Percentiles rank a stretch among this genome's conserved stretches.
phyloP scores from a whole-genome alignment of 2,113 vertebrate species.

The Leptobrachium leishanense region DNA sequence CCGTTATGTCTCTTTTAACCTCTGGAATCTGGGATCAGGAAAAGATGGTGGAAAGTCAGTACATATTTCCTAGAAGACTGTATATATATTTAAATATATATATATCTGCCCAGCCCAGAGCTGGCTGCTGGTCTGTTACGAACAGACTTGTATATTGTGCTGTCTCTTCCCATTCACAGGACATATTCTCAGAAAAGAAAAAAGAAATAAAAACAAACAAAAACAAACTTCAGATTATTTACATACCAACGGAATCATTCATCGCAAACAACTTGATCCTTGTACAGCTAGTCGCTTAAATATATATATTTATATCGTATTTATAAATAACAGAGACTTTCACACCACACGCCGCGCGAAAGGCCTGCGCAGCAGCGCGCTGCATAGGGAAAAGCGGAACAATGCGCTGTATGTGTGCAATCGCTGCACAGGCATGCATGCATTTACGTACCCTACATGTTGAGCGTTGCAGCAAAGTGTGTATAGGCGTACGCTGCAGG shows the following conservation, averaged over 20 bases:
- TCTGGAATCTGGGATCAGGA: background rate
- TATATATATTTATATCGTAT: slow-evolving; percentile 50
- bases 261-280: slow-evolving; percentile 28
- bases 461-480: slow-evolving; percentile 11
- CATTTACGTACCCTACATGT: slow-evolving; percentile 10
- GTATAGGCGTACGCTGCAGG: slow-evolving; percentile 5
- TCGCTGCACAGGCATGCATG: background rate
- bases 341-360: slow-evolving; percentile 34
- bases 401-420: slow-evolving; percentile 17
- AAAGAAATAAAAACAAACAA: too few species aligned
- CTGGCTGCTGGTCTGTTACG: background rate
- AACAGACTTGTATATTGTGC: slow-evolving; percentile 35
- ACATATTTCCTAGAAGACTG: background rate
- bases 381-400: slow-evolving; percentile 15
- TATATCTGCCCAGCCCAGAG: background rate
- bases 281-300: slow-evolving; percentile 44
- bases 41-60: slow-evolving; percentile 11
- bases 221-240: slow-evolving; percentile 27
- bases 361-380: slow-evolving; percentile 31
- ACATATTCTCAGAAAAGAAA: slow-evolving; percentile 30
- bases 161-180: slow-evolving; percentile 43
- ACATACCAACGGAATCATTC: slow-evolving; percentile 41
- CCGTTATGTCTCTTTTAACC: background rate
- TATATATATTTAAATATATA: too few species aligned
- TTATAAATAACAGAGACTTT: slow-evolving; percentile 50